phyloP scores from a whole-genome alignment of 30 jellyfish, hydroid and myxozoan genomes.

The Mastigias papua region DNA sequence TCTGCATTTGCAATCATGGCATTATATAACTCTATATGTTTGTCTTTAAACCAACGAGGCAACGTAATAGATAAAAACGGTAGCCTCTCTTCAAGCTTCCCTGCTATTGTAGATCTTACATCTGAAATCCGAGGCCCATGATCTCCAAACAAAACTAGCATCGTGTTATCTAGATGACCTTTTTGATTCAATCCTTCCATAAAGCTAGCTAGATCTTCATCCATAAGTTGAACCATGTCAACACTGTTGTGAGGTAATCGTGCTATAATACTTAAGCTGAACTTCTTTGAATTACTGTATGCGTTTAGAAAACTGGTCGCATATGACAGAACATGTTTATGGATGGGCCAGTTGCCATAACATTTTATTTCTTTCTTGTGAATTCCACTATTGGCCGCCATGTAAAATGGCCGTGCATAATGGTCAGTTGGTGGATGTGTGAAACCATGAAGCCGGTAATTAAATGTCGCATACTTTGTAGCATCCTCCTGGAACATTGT shows the following conservation, averaged over 20 bases:
- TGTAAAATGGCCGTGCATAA: conserved; percentile 78
- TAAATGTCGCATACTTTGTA: conserved; percentile 51
- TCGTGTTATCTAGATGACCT: conserved; percentile 56
- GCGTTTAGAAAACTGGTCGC: conserved; percentile 18
- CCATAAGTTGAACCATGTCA: conserved; percentile 43
- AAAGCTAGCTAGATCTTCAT: conserved; percentile 49
- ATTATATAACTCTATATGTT: conserved; percentile 10
- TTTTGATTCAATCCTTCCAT: conserved; percentile 13
- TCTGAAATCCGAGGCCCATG: conserved; percentile 71
- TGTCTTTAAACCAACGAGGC: conserved; percentile 51
- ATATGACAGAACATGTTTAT: conserved; percentile 17
- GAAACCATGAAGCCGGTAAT: conserved; percentile 83
- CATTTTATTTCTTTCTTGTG: background rate
- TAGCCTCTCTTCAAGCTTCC: conserved; percentile 76
- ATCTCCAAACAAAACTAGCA: conserved; percentile 69
- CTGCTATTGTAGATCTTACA: conserved; percentile 45
- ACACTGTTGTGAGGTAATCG: conserved; percentile 58
- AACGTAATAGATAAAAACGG: conserved; percentile 69
- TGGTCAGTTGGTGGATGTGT: conserved; percentile 75
- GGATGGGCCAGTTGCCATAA: conserved; percentile 32
- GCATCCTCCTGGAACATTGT: conserved; percentile 76
- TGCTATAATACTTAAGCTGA: conserved; percentile 42
- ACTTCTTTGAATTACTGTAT: conserved; percentile 20
- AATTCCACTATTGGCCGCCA: conserved; percentile 1
- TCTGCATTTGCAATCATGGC: conserved; percentile 24